Base-by-base conservation (phyloP, 1,140 invertebrate species). In the Heliothis subflexa region DNA sequence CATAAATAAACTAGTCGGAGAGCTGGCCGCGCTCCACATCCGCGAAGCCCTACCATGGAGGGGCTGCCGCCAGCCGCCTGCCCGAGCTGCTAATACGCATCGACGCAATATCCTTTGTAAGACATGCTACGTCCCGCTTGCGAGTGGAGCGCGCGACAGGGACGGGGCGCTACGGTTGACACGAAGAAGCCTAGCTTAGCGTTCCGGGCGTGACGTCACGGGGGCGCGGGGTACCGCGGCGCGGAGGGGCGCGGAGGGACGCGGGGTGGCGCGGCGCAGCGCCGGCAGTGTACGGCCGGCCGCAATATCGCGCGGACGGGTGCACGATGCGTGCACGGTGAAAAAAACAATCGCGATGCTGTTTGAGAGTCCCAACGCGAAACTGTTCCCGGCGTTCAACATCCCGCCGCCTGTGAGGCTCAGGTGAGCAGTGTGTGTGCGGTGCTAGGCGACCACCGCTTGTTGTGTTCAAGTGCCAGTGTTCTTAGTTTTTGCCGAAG, bases 361-460 rank as follows among this genome's bases (percentile, higher is more conserved):
- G 90, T 94, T 93, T 87, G 93, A 93, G 89, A 94, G 90, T 88
- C 93, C 93, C 87, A 93, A 93, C 85, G 93, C 92, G 85, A 94
- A 94, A 90, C 84, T 94, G 89, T 94, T 88, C 89, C 92, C 92
- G 84, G 91, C 91, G 85, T 94, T 94, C 93, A 93, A 93, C 90
- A 94, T 94, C 88, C 93, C 93, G 78, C 93, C 93, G 86, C 93
- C 93, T 78, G 91, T 94, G 16, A 88, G 93, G 87, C 90, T 94
- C 85, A 94, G 93, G 93, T 94, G 89, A 92, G 91, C 79, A 50
- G 49, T 21, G 66, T 66, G 84, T 83, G 83, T 81, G 54, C 25
- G 74, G 76, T 28, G 79, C 72, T 55, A 28, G 11, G 68, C 54
- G 61, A 76, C 52, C 49, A 50, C 59, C 59, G 75, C 79, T 78